phyloP scores from a whole-genome alignment of 1,140 invertebrate genomes.

The Prorops nasuta region DNA sequence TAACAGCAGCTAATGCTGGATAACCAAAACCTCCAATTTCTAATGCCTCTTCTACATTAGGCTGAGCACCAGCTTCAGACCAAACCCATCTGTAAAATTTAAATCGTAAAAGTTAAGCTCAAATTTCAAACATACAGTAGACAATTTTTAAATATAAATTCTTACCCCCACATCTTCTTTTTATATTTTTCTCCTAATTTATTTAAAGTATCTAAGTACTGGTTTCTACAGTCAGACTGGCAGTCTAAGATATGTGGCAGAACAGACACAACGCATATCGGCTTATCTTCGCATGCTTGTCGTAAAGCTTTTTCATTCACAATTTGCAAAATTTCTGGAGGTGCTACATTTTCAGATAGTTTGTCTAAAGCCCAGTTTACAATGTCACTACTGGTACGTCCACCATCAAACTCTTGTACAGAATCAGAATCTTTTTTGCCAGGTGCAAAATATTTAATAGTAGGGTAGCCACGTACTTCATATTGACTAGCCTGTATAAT shows the following conservation, averaged over 20 bases:
- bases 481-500: constrained; percentile 64
- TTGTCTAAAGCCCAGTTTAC: constrained; percentile 88
- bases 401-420: constrained; percentile 82
- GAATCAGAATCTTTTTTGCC: constrained; percentile 75
- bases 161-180: constrained; percentile 93
- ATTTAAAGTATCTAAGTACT: constrained; percentile 77
- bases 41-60: constrained; percentile 80
- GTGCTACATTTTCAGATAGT: constrained; percentile 78
- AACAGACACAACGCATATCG: constrained; percentile 90
- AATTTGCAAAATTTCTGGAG: constrained; percentile 81
- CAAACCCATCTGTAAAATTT: constrained; percentile 80
- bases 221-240: constrained; percentile 89
- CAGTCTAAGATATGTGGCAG: constrained; percentile 98
- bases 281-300: constrained; percentile 77
- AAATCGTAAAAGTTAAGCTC: constrained; percentile 5
- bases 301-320: constrained; percentile 66
- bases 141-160: constrained; percentile 19
- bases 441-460: constrained; percentile 91
- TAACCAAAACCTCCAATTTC: constrained; percentile 93
- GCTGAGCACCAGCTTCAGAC: constrained; percentile 87
- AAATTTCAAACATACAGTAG: constrained; percentile 11
- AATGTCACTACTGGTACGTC: constrained; percentile 88
- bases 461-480: constrained; percentile 90
- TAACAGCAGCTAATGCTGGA: constrained; percentile 94
- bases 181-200: constrained; percentile 90